phyloP scores from a whole-genome alignment of 2,797 vertebrate species.

The Iguana delicatissima region DNA sequence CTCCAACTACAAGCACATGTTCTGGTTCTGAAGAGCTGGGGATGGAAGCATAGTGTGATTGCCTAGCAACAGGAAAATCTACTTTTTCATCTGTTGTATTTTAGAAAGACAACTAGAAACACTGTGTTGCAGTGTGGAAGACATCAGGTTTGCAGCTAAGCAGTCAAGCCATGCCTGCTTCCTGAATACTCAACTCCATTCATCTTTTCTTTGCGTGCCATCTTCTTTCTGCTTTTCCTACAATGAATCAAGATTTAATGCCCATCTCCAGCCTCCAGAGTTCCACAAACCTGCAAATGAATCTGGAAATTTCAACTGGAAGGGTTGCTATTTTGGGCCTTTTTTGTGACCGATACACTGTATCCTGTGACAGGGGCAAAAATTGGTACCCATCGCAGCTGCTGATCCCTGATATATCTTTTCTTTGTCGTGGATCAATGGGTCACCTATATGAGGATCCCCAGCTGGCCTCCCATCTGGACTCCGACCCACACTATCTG shows the following conservation, averaged over 20 bases:
- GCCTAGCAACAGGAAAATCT: neutral
- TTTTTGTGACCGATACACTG: no score
- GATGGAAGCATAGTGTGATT: neutral
- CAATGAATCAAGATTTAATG: neutral
- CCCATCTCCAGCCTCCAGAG: neutral
- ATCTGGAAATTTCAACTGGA: no score
- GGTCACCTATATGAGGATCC: neutral
- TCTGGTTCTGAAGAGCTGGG: neutral
- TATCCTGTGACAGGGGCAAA: no score
- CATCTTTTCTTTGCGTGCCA: no score
- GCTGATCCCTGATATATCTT: neutral
- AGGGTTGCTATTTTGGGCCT: no score
- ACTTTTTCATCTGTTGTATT: neutral
- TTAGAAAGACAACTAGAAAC: neutral
- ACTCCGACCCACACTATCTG: neutral
- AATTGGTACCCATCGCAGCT: no score
- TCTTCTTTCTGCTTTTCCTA: neutral
- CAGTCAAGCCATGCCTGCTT: neutral
- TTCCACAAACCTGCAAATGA: no score
- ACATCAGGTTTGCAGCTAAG: neutral
- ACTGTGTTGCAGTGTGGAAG: neutral
- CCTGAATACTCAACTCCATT: no score
- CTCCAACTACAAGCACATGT: neutral
- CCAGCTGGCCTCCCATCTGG: neutral
- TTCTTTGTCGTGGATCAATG: neutral